Evolutionary conservation across 2,888 invertebrate genomes (phyloP).

Genomic region (Callyntrura sp.): DNA sequence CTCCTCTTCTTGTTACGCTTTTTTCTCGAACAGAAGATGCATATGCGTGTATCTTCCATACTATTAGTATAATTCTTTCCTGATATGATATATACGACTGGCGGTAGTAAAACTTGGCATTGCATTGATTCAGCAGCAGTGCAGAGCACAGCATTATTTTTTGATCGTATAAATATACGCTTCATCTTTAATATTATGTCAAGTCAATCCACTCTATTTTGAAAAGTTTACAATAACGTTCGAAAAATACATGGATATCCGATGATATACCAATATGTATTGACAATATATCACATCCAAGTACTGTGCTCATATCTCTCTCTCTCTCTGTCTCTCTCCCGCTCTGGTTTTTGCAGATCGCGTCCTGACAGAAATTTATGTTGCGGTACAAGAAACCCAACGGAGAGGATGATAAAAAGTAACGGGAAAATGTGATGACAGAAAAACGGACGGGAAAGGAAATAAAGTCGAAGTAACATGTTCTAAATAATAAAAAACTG

Average conservation of each 20-base stretch:
- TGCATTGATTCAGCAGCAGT: conserved; percentile 55
- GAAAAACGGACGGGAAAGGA: conserved; percentile 74
- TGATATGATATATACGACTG: neutral
- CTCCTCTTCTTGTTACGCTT: neutral
- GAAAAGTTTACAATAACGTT: too few relatives aligned
- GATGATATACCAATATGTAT: too few relatives aligned
- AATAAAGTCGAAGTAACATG: conserved; percentile 65
- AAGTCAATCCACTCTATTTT: too few relatives aligned
- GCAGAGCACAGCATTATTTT: conserved; percentile 11
- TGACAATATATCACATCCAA: neutral
- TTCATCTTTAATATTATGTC: neutral
- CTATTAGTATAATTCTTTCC: too few relatives aligned
- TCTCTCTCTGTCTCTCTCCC: conserved; percentile 36
- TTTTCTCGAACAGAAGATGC: neutral
- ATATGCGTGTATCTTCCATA: too few relatives aligned
- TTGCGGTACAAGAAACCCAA: conserved; percentile 79
- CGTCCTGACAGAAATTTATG: conserved; percentile 76
- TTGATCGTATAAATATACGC: neutral
- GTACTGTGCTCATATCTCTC: conserved; percentile 16
- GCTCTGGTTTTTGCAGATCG: conserved; percentile 61
- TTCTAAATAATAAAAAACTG: conserved; percentile 40
- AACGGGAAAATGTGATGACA: conserved; percentile 79
- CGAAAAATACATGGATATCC: too few relatives aligned
- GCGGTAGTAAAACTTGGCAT: neutral
- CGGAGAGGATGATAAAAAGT: conserved; percentile 71